Base-by-base conservation (phyloP, 2,888 invertebrate genomes). In the Trissoscelio sp. region DNA sequence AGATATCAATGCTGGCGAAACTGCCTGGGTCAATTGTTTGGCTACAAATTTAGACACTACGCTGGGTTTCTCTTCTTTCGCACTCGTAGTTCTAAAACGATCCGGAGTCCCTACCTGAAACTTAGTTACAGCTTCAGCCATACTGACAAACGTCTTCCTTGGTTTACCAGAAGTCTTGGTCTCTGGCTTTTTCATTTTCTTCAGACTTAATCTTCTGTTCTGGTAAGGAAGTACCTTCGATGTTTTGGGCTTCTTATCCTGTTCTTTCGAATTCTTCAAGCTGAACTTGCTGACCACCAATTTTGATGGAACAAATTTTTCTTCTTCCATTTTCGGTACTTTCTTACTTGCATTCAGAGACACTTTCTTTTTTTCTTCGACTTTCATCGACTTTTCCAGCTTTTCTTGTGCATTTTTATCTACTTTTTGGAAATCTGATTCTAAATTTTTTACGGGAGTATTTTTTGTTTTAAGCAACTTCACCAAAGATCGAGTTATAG, bases 101-200 rank as follows among this genome's bases (percentile, higher is more conserved):
- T 92, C 91, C 0, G 94, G 94, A 0, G 94, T 94, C 6, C 89
- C 90, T 28, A 87, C 92, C 42, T 93, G 93, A 81, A 93, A 94
- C 46, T 92, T 92, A 0, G 88, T 88, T 4, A 94, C 88, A 12
- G 92, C 92, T 86, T 94, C 93, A 0, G 94, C 94, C 85, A 93
- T 88, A 18, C 93, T 92, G 3, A 93, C 88, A 75, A 89, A 92
- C 20, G 90, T 12, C 81, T 85, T 28, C 37, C 67, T 31, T 1
- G 53, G 0, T 80, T 84, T 31, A 12, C n/a, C n/a, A n/a, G n/a
- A n/a, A n/a, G n/a, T n/a, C n/a, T n/a, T n/a, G n/a, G 22, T 48
- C 2, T 74, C 78, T 16, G 62, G 58, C 12, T 78, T 66, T 22
- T 42, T 46, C 14, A 31, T 3, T 18, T 83, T 84, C 37, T 69